Percentiles rank a stretch among this genome's conserved stretches.
These are phyloP conservation scores for Troglohyphantes excavatus DNA, from an alignment of 2,888 invertebrate species.

Conservation along the genomic window DNA sequence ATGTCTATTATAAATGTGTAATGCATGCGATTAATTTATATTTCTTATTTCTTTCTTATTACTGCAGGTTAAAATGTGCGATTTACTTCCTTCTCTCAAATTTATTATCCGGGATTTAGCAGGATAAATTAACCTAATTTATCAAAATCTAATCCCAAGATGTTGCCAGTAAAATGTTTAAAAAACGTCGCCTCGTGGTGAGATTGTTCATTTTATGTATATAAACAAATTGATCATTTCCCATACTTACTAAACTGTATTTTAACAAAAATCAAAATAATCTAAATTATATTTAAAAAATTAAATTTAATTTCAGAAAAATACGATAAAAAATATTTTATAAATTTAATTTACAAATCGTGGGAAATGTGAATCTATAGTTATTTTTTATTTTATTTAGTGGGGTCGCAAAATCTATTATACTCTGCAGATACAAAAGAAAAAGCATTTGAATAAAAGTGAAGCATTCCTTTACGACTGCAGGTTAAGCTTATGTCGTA, in stretches of 20 bases:
- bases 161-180: conserved; percentile 44
- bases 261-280: background rate
- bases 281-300: background rate
- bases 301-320: background rate
- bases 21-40: conserved; percentile 54
- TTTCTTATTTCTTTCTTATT: conserved; percentile 48
- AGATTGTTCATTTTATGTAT: conserved; percentile 61
- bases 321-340: background rate
- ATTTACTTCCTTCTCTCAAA: conserved; percentile 53
- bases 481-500: too few species aligned
- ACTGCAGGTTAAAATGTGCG: conserved; percentile 58
- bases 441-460: too few species aligned
- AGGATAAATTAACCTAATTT: conserved; percentile 53
- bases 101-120: conserved; percentile 45
- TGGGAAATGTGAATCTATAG: background rate
- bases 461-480: too few species aligned
- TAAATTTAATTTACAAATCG: background rate
- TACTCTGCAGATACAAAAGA: background rate
- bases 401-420: conserved; percentile 3
- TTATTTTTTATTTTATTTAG: background rate
- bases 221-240: conserved; percentile 29
- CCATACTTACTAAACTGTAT: conserved; percentile 7
- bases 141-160: conserved; percentile 31
- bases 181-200: conserved; percentile 39
- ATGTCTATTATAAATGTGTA: conserved; percentile 28